A percentile compares a stretch with the other conserved stretches of the same genome.
These are phyloP conservation scores for Podiceps cristatus DNA, from an alignment of 2,113 vertebrate species.

Conservation along the genomic window DNA sequence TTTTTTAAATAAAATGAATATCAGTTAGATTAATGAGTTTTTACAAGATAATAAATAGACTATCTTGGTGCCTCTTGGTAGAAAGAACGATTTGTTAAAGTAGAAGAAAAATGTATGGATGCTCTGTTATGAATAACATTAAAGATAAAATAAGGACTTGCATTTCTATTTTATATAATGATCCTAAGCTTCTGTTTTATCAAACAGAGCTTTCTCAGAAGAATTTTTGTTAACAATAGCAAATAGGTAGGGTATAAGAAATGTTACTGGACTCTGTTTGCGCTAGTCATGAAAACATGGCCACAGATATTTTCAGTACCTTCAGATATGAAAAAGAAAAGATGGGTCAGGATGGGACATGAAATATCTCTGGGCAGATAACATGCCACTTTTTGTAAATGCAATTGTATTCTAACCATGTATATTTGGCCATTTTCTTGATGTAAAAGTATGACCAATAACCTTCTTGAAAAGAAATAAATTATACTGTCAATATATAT, in stretches of 20 bases:
- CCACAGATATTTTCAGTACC: not conserved
- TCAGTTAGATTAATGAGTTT: not conserved
- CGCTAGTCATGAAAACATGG: not conserved
- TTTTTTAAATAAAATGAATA: not conserved
- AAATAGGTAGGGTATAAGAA: not conserved
- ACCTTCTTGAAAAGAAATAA: not conserved
- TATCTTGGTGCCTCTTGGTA: not conserved
- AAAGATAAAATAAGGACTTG: not conserved
- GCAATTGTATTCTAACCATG: not conserved
- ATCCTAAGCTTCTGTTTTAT: not conserved
- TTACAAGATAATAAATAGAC: not conserved
- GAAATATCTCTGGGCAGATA: not conserved
- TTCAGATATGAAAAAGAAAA: not conserved
- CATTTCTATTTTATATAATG: not conserved
- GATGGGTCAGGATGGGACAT: not conserved
- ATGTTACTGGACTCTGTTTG: not conserved
- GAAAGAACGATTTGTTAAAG: not conserved
- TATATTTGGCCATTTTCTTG: not conserved
- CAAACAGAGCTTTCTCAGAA: not conserved
- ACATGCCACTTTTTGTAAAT: not conserved
- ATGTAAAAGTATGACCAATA: not conserved
- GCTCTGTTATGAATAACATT: not conserved
- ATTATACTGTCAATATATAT: not conserved
- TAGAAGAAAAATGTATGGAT: not conserved
- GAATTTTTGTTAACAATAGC: not conserved